Conservation (phyloP, 1,140 invertebrate genomes). For the Wasmannia auropunctata region DNA sequence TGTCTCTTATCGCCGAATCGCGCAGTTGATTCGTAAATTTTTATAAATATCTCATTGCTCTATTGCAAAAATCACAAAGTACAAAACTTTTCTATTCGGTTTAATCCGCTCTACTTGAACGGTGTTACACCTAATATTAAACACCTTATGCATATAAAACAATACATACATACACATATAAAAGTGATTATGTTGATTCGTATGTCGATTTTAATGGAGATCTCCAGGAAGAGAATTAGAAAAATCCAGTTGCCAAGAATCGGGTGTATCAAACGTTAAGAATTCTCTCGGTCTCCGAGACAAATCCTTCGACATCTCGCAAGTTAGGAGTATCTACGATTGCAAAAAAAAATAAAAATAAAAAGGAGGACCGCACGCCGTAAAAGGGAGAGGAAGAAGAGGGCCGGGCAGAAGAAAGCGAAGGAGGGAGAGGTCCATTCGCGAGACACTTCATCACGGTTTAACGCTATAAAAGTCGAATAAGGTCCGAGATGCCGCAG, state of each 20-base stretch:
- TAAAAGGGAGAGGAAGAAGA: neutral
- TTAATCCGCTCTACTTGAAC: no score
- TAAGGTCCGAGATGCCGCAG: slow-evolving; percentile 67
- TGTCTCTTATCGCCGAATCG: no score
- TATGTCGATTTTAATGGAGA: no score
- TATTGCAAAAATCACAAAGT: no score
- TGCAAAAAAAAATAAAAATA: no score
- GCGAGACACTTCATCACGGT: slow-evolving; percentile 72
- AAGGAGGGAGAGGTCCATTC: slow-evolving; percentile 52
- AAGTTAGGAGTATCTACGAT: neutral
- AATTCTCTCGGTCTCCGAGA: neutral
- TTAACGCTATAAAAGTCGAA: slow-evolving; percentile 78
- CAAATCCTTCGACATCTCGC: slow-evolving; percentile 6
- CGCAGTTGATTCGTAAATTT: no score
- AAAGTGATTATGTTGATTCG: no score
- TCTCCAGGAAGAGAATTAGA: neutral
- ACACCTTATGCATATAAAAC: no score
- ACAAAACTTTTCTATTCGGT: no score
- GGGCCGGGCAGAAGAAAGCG: neutral
- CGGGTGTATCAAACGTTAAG: neutral
- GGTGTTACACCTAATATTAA: no score
- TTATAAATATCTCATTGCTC: no score
- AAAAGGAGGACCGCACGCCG: neutral
- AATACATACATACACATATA: no score
- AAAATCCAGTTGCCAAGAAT: neutral